Evolutionary conservation across 1,140 invertebrate species (phyloP), one percentile per base, ranked within the genome.

Genomic region (Linepithema humile): DNA sequence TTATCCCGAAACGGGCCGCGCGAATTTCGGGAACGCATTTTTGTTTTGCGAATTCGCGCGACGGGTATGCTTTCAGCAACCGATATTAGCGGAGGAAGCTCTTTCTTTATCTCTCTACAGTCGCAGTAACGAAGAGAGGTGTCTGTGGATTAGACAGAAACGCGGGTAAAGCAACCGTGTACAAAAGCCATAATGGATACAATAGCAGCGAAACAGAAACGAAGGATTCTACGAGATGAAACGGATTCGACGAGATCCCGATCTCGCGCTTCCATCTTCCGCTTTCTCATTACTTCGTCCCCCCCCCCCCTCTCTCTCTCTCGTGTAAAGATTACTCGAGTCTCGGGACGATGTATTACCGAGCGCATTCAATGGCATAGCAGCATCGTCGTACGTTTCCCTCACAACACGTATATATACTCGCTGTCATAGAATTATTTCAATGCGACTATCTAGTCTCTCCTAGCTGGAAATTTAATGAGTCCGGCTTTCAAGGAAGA

Each of bases 401-500:
- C 48, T 7, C 67, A 26, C 45, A 23, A 35, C 72, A 32, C 43
- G 38, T 45, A 15, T 45, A 17, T 43, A 20, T 82, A 45, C 83
- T 83, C 83, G 59, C 38, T 82, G 69, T 82, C 88, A 90, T 91
- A 91, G 90, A 92, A 91, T 90, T 89, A 90, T 91, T 92, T 91
- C 89, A 93, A 93, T 91, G 90, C 23, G 90, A 89, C 86, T 85
- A 83, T 60, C 40, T 20, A 48, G 83, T 45, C 74, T 43, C 75
- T 53, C 53, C 89, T 89, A 89, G 88, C 83, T 92, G 89, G 86
- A 86, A 91, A 91, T 94, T 92, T 93, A 93, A 94, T 90, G 92
- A 93, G 87, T 91, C 86, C 83, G 86, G 85, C 84, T 89, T 91
- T 92, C 83, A 90, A 82, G 90, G 65, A 60, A 64, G 72, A 67